Percentiles rank a stretch among this genome's conserved stretches.
Conservation (phyloP, 2,113 vertebrate species). For the Crotalus viridis region DNA sequence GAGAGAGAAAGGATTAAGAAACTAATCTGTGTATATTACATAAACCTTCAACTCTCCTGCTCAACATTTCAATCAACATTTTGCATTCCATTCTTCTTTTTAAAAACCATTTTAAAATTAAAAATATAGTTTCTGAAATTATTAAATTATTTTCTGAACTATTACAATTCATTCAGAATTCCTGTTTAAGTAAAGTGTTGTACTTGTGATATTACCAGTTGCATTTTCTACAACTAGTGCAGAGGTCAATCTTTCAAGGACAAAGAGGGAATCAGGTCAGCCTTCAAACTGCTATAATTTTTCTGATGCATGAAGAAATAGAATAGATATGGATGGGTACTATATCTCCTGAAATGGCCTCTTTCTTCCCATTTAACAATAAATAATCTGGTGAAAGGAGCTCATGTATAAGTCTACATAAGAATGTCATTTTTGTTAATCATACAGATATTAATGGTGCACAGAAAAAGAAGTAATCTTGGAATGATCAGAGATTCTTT, state of each 20-base stretch:
- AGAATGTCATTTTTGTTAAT: slow-evolving; percentile 64
- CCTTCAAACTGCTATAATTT: slow-evolving; percentile 67
- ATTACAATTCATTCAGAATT: slow-evolving; percentile 26
- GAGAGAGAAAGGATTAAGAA: background rate
- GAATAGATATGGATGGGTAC: slow-evolving; percentile 66
- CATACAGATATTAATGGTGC: slow-evolving; percentile 54
- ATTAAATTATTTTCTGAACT: background rate
- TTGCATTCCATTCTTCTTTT: background rate
- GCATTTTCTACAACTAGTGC: slow-evolving; percentile 47
- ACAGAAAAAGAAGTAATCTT: slow-evolving; percentile 66
- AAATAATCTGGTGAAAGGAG: slow-evolving; percentile 68
- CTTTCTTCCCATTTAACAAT: slow-evolving; percentile 66
- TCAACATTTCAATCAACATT: slow-evolving; percentile 23
- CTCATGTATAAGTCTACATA: slow-evolving; percentile 58
- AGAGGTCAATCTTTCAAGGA: slow-evolving; percentile 59
- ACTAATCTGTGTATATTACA: background rate
- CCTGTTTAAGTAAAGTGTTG: slow-evolving; percentile 47
- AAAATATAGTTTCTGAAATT: slow-evolving; percentile 20
- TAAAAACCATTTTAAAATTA: slow-evolving; percentile 50
- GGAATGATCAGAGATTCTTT: slow-evolving; percentile 62
- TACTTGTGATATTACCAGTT: slow-evolving; percentile 21
- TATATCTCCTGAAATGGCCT: slow-evolving; percentile 68
- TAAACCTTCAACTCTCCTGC: background rate
- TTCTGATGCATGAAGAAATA: slow-evolving; percentile 62
- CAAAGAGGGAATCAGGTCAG: slow-evolving; percentile 62